Evolutionary conservation across 2,888 invertebrate genomes (phyloP), one percentile per base, ranked within the genome.

Genomic region (Pristionchus fissidentatus): DNA sequence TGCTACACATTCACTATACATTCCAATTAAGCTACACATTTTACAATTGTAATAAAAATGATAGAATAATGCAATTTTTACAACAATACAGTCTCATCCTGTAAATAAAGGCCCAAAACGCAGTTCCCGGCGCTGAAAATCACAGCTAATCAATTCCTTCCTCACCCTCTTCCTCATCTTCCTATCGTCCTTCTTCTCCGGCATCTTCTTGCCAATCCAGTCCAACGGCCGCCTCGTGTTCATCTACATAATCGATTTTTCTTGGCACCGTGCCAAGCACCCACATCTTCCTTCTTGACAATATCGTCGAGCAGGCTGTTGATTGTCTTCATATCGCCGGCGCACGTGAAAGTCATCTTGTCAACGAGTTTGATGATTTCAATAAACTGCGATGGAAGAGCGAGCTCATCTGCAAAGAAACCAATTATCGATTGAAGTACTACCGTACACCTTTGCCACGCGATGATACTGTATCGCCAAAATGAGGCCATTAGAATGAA

Each of bases 171-270:
- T 29, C 15, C 32, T 46, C 46, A 43, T 73, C 49, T 77, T 77
- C 75, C 49, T 52, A 5, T 26, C 32, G 2, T 49, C 35, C 3
- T 10, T 5, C 1, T 26, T n/a, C n/a, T n/a, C n/a, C n/a, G n/a
- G 29, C 75, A 77, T 77, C 8, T 15, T 5, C 32, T 46, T 77
- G 19, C 49, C 75, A n/a, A 77, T 49, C 75, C 75, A 77, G 29
- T 77, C 75, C 10, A 46, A 49, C 32, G 75, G 29, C 19, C 10
- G 49, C 15, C 22, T 10, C 75, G 32, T 41, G 32, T 77, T 49
- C 29, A 77, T 77, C 75, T 77, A 19, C 46, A 73, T 26, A n/a
- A n/a, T n/a, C n/a, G n/a, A n/a, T n/a, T n/a, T n/a, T n/a, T n/a
- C n/a, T n/a, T n/a, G n/a, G n/a, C n/a, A n/a, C n/a, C n/a, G n/a